phyloP scores from a whole-genome alignment of 2,888 invertebrate genomes.

The Chalcis sispes region DNA sequence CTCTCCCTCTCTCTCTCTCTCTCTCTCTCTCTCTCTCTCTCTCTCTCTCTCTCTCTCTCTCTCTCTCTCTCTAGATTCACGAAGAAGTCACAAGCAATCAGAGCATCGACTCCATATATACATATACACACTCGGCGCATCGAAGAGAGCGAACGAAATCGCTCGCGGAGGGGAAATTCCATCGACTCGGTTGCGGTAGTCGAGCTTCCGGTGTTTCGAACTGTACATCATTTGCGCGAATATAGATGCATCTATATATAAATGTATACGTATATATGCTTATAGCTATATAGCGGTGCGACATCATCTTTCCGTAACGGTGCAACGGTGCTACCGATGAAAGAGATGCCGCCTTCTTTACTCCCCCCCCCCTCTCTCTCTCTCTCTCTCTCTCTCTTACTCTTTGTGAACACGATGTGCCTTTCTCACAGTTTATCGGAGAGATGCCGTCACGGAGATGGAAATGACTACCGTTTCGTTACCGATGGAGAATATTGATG shows the following conservation, averaged over 20 bases:
- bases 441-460: neutral
- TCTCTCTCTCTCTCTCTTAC: neutral
- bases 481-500: neutral
- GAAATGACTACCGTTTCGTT: neutral
- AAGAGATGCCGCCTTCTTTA: neutral
- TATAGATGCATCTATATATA: neutral
- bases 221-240: conserved; percentile 48
- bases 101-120: conserved; percentile 18
- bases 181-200: neutral
- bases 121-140: neutral
- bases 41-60: too few species aligned
- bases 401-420: neutral
- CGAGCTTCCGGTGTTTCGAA: conserved; percentile 32
- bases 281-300: neutral
- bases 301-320: conserved; percentile 42
- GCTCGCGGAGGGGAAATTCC: conserved; percentile 8
- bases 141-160: conserved; percentile 6
- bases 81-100: conserved; percentile 13
- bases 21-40: too few species aligned
- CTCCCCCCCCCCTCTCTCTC: neutral
- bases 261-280: neutral
- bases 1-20: neutral
- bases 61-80: too few species aligned
- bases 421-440: conserved; percentile 27
- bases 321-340: neutral